Base-by-base conservation (phyloP, 1,140 invertebrate genomes). In the Muscidifurax raptorellus region DNA sequence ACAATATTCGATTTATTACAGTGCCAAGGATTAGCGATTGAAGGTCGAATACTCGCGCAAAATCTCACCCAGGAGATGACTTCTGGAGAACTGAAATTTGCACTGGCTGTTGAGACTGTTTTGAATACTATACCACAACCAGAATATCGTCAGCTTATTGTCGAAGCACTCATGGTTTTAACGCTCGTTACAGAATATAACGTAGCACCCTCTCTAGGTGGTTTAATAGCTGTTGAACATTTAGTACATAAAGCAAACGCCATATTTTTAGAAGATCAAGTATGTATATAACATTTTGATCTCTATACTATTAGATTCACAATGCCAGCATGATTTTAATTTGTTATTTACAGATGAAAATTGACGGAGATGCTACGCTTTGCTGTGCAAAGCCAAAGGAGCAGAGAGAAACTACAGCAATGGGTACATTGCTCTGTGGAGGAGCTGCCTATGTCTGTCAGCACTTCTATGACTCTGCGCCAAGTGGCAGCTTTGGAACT, bases 21-120 rank as follows among this genome's bases (percentile, higher is more conserved):
- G 96, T 98, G 98, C 90, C 96, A 98, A 94, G 98, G 98, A 3
- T 92, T 99, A 44, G 95, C 96, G 7, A 98, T 99, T 30, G 97
- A 98, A 92, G 97, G 97, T 2, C 96, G 97, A 92, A 93, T 98
- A n/a, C 90, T 99, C 32, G 96, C 96, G 77, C 97, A 98, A 89
- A 97, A 96, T 93, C 94, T 99, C 30, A 99, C 98, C 0, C 97
- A 98, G 94, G 98, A 99, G 95, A 99, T 99, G 99, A 99, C 99
- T 7, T 95, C 98, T 0, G 98, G 98, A 47, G 99, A 99, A 92
- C 93, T 99, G 83, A 99, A 99, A 94, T 99, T 99, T 94, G 99
- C 99, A 0, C 92, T 99, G 12, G 97, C 98, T 85, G 98, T 99
- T 1, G 99, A 99, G 93, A 97, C 97, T n/a, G 98, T 99, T 9